Percentiles rank a stretch among this genome's conserved stretches.
Evolutionary conservation across 2,113 vertebrate genomes (phyloP).

Genomic region (Periophthalmodon schlosseri): DNA sequence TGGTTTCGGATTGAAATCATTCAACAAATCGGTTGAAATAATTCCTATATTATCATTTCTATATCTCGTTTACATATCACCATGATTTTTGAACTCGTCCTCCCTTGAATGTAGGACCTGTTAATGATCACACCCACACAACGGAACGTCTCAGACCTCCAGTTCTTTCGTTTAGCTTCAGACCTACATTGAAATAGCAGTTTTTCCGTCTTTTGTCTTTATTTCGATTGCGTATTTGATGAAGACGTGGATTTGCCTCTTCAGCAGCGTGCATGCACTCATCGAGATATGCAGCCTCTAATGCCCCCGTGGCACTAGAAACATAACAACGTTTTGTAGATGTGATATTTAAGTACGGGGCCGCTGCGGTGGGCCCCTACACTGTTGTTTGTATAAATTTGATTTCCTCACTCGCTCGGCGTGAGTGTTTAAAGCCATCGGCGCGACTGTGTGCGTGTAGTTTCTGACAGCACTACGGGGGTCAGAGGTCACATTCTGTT

Average conservation of each 20-base stretch:
- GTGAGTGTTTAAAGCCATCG: slow-evolving; percentile 56
- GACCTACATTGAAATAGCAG: background rate
- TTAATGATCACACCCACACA: too few relatives aligned
- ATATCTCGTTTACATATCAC: slow-evolving; percentile 6
- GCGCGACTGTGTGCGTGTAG: slow-evolving; percentile 31
- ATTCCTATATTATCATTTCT: slow-evolving; percentile 9
- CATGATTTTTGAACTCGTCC: slow-evolving; percentile 19
- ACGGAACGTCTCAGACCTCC: too few relatives aligned
- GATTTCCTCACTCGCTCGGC: slow-evolving; percentile 44
- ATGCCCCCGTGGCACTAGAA: slow-evolving; percentile 20
- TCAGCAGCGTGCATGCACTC: slow-evolving; percentile 20
- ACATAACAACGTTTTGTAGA: background rate
- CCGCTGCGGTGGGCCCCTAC: background rate
- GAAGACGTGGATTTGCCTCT: slow-evolving; percentile 5
- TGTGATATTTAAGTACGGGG: slow-evolving; percentile 7
- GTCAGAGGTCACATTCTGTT: slow-evolving; percentile 65
- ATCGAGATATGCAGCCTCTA: slow-evolving; percentile 9
- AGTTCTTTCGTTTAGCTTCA: background rate
- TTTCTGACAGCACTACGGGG: slow-evolving; percentile 61
- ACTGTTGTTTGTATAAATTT: slow-evolving; percentile 22
- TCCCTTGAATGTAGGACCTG: slow-evolving; percentile 48
- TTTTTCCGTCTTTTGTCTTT: background rate
- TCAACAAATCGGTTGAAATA: background rate
- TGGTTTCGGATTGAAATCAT: slow-evolving; percentile 2
- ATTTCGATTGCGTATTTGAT: background rate